Conservation (phyloP, 1,140 invertebrate genomes). For the Cotesia vestalis region DNA sequence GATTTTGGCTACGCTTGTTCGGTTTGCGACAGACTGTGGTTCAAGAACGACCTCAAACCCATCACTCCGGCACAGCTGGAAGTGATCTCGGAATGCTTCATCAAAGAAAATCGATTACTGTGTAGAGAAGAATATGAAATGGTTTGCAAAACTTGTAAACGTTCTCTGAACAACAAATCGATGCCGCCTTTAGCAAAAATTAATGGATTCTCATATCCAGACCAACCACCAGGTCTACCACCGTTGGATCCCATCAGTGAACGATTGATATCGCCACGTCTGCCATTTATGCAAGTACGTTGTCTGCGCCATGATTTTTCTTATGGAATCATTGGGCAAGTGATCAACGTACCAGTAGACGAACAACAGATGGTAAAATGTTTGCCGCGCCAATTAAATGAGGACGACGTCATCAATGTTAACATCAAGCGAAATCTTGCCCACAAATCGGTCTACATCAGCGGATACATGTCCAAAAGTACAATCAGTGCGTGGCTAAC, state of each 20-base stretch:
- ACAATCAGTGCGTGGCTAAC: slow-evolving; percentile 35
- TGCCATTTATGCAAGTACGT: slow-evolving; percentile 54
- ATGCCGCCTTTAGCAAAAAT: slow-evolving; percentile 40
- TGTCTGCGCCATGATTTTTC: slow-evolving; percentile 48
- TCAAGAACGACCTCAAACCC: slow-evolving; percentile 43
- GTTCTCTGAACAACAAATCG: slow-evolving; percentile 37
- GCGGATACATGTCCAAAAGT: slow-evolving; percentile 34
- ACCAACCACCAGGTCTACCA: slow-evolving; percentile 37
- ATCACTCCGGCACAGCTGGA: slow-evolving; percentile 18
- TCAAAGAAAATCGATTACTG: slow-evolving; percentile 23
- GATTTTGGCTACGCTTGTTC: slow-evolving; percentile 40
- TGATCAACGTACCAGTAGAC: slow-evolving; percentile 57
- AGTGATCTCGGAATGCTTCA: slow-evolving; percentile 15
- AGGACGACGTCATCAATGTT: slow-evolving; percentile 53
- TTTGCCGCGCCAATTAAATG: slow-evolving; percentile 54
- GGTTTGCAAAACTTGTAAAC: slow-evolving; percentile 42
- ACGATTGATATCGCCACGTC: slow-evolving; percentile 53
- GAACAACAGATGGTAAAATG: slow-evolving; percentile 54
- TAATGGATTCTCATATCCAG: slow-evolving; percentile 46
- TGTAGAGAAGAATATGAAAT: slow-evolving; percentile 34
- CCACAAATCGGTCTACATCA: slow-evolving; percentile 46
- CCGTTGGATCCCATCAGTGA: slow-evolving; percentile 54
- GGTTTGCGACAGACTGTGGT: slow-evolving; percentile 47
- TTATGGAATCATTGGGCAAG: slow-evolving; percentile 56
- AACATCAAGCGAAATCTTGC: slow-evolving; percentile 48